phyloP scores from a whole-genome alignment of 2,113 vertebrate genomes.

The Cheilinus undulatus region DNA sequence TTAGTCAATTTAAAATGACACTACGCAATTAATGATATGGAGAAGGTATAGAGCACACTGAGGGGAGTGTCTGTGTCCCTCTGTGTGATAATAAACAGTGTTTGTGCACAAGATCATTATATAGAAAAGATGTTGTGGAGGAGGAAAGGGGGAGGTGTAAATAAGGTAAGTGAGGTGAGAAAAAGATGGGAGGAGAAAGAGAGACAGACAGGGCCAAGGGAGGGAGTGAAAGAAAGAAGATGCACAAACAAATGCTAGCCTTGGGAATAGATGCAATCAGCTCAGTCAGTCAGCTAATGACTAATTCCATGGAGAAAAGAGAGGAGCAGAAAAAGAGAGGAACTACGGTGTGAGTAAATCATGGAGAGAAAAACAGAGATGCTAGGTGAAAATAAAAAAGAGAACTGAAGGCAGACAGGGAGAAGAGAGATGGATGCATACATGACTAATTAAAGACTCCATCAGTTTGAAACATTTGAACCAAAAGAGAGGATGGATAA shows the following conservation, averaged over 20 bases:
- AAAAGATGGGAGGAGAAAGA: constrained; percentile 39
- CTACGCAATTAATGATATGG: constrained; percentile 58
- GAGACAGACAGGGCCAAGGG: constrained; percentile 8
- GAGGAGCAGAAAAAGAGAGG: constrained; percentile 49
- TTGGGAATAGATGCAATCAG: constrained; percentile 79
- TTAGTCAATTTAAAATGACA: constrained; percentile 61
- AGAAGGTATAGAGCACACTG: constrained; percentile 34
- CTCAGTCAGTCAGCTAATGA: constrained; percentile 78
- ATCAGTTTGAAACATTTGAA: constrained; percentile 63
- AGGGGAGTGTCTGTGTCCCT: constrained; percentile 16
- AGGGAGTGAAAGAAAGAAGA: constrained; percentile 43
- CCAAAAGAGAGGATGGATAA: constrained; percentile 51
- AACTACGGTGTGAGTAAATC: constrained; percentile 57
- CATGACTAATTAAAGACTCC: constrained; percentile 74
- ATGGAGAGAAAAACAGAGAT: constrained; percentile 52
- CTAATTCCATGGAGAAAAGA: constrained; percentile 68
- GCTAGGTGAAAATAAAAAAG: constrained; percentile 36
- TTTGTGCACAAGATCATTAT: constrained; percentile 24
- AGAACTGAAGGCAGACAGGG: constrained; percentile 38
- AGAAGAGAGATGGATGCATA: constrained; percentile 48
- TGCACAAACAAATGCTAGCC: constrained; percentile 73
- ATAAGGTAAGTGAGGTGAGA: constrained; percentile 23
- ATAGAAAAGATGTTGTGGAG: neutral
- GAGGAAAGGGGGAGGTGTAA: neutral
- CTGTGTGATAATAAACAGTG: constrained; percentile 23